These are phyloP conservation scores for Ptychobarbus kaznakovi DNA, from an alignment of 2,797 vertebrate species.

Conservation along the genomic window DNA sequence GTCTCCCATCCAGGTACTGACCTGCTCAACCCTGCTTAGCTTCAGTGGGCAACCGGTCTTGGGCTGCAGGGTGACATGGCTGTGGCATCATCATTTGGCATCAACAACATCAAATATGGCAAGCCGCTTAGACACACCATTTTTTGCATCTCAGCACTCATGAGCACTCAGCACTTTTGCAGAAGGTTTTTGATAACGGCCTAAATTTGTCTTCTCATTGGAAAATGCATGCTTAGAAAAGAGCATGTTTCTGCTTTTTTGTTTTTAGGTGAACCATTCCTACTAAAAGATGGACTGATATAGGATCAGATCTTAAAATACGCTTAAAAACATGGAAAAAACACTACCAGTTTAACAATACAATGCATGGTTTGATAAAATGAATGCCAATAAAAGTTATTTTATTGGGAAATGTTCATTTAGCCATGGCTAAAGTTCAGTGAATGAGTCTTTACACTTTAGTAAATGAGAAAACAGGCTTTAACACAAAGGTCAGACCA, in stretches of 20 bases:
- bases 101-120: not conserved
- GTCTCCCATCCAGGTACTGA: no score
- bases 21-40: no score
- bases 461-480: conserved; percentile 12
- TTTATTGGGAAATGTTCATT: not conserved
- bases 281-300: not conserved
- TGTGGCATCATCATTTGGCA: no score
- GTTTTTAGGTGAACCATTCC: not conserved
- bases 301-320: not conserved
- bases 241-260: not conserved
- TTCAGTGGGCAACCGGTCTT: no score
- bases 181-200: not conserved
- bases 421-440: not conserved
- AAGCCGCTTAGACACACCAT: not conserved
- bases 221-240: not conserved
- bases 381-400: not conserved
- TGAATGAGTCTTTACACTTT: not conserved
- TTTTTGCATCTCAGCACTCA: not conserved
- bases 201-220: not conserved
- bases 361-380: not conserved
- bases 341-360: not conserved
- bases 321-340: not conserved
- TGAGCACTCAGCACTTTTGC: no score
- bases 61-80: no score
- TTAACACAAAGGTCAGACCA: not conserved